Base-by-base conservation (phyloP, 2,113 vertebrate genomes). In the Chlorocebus sabaeus region DNA sequence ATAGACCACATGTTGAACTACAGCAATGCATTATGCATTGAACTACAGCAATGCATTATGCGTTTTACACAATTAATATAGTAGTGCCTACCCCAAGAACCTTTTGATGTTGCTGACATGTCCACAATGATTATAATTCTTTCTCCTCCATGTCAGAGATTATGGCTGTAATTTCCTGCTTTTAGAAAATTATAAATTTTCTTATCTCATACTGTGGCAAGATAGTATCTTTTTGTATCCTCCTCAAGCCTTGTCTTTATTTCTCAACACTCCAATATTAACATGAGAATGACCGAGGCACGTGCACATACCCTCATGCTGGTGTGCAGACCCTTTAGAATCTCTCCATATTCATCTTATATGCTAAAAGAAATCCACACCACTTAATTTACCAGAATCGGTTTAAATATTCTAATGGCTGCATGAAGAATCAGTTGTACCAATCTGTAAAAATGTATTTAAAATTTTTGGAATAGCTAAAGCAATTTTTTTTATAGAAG, bases 391-490 rank as follows among this genome's bases (percentile, higher is more conserved):
- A 87, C 20, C 1, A 17, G 25, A 40, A 20, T 86, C 16, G 43
- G 82, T 14, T 35, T 35, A 94, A 87, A 67, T 23, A 50, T 27
- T 20, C 38, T 45, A 55, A 57, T 23, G 6, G 22, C 68, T 86
- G 4, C 43, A 57, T 40, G 11, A 94, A 89, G 52, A 79, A 76
- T 52, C 23, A 93, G 17, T 84, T 79, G 12, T 80, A 70, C 16
- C 17, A 32, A 70, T 95, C 30, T 45, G 25, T 86, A 55, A 72
- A 92, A 76, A 38, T 84, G 20, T 40, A 2, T 87, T 86, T 93
- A 40, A 68, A 92, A 43, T 23, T 89, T 92, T 90, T 80, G 18
- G 38, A 94, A 79, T 75, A 93, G 79, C 7, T 59, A 68, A 84
- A 32, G 17, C 8, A 48, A 81, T 35, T n/a, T 82, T 68, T 95